Base-by-base conservation (phyloP, 1,140 invertebrate genomes). In the Penaeus vannamei region DNA sequence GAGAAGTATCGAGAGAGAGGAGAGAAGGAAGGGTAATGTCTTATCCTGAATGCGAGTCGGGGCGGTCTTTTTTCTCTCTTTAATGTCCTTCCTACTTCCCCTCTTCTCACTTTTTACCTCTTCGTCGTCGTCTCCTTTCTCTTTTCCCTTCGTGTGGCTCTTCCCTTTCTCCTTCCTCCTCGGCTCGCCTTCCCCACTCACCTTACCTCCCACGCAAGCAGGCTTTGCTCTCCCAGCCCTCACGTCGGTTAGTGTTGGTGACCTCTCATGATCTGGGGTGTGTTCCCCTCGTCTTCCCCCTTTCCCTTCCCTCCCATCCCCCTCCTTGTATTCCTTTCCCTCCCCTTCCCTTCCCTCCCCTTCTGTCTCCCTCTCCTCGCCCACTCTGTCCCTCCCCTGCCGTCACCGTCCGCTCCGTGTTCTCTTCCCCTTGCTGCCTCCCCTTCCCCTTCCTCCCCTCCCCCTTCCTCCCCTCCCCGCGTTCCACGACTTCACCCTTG, bases 221-320 rank as follows among this genome's bases (percentile, higher is more conserved):
- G 53, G 53, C 53, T 53, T 53, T 53, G 17, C 53, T 53, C 53
- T 53, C 53, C 53, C 53, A 53, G 53, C 53, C 53, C 53, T 53
- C 12, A 53, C 53, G 53, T 53, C 53, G 53, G 53, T 14, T 53
- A 53, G 53, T 53, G 53, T 53, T 53, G 53, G 53, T 53, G 53
- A 53, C 53, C 53, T 53, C 53, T 53, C 53, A 53, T 53, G 53
- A 53, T 53, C 53, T 53, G 53, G 53, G 32, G 36, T 46, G n/a
- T 81, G 36, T 22, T 42, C 42, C 32, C 79, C 79, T 81, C 46
- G n/a, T 29, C 79, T 29, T 59, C 79, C 79, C 32, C 42, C 42
- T 80, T 36, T 8, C 60, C 79, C 22, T n/a, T 46, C 46, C 60
- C 42, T 36, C 29, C 17, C 12, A 36, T 32, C 42, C 60, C 32